Base-by-base conservation (phyloP, 2,797 vertebrate species). In the Glyptemys insculpta region DNA sequence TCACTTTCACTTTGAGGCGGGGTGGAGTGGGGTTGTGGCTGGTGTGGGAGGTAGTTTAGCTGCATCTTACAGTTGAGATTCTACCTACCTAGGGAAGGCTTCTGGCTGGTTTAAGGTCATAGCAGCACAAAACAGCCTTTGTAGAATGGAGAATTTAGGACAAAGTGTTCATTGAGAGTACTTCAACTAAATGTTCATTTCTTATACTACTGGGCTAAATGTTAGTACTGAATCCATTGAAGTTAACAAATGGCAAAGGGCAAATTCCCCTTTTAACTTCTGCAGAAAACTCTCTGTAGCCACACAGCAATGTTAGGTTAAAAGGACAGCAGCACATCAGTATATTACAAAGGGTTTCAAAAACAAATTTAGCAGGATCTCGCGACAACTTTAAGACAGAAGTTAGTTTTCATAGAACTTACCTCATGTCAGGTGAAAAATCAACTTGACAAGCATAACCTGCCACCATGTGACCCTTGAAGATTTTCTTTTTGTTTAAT, bases 381-480 rank as follows among this genome's bases (percentile, higher is more conserved):
- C 2, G 2, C 3, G 14, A 54, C n/a, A 84, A 47, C 79, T 65
- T 84, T 50, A 79, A 83, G 23, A 68, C 8, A 29, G 37, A 90
- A 95, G 16, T 52, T 76, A 8, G 25, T 76, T 89, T 11, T 49
- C 84, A 57, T 27, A 68, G 92, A 86, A 83, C 97, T 97, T 98
- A 99, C 99, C 99, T 99, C 99, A 99, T 99, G 93, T 99, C 99
- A 91, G 99, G 99, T 52, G 99, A 99, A 98, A 99, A 99, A 98
- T 99, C 99, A 91, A 99, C 99, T 96, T 99, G 99, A 98, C 99
- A 99, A 96, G 99, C 99, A 0, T 99, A 99, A 31, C 99, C 99
- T 34, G 99, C 99, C 91, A 99, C 99, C 99, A 99, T 99, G 97
- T 99, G 99, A 79, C 99, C 99, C 96, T 99, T 99, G 97, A 99